These are phyloP conservation scores for Limnephilus rhombicus DNA, from an alignment of 2,888 invertebrate genomes.

Conservation along the genomic window DNA sequence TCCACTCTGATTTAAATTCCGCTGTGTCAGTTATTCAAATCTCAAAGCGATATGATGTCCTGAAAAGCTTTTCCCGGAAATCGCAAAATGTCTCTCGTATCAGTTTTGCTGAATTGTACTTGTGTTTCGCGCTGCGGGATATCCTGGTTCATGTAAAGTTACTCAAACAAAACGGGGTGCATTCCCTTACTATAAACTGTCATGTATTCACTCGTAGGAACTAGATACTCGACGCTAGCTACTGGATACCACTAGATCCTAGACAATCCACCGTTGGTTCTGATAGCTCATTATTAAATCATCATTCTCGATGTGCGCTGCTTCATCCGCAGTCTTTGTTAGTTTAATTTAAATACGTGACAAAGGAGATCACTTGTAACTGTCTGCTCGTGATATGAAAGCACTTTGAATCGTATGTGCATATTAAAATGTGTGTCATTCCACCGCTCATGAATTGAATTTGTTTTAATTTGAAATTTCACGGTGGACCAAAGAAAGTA, in stretches of 20 bases:
- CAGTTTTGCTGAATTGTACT: constrained; percentile 45
- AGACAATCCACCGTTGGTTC: not conserved
- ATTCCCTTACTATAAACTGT: not conserved
- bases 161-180: constrained; percentile 30
- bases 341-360: not conserved
- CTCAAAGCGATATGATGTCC: constrained; percentile 33
- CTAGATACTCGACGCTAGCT: not conserved
- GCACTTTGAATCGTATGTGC: not conserved
- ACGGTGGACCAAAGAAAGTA: not conserved
- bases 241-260: not conserved
- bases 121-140: constrained; percentile 16
- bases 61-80: constrained; percentile 37
- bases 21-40: constrained; percentile 31
- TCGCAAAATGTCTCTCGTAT: constrained; percentile 24
- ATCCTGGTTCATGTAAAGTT: constrained; percentile 39
- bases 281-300: not conserved
- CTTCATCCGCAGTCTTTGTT: not conserved
- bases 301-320: not conserved
- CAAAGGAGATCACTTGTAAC: not conserved
- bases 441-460: not conserved
- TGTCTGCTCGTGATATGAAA: not conserved
- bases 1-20: not conserved
- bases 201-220: not conserved
- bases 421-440: not conserved
- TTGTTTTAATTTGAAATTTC: not conserved